Evolutionary conservation across 2,888 invertebrate genomes (phyloP), one percentile per base, ranked within the genome.

Genomic region (Xestia ashworthii): DNA sequence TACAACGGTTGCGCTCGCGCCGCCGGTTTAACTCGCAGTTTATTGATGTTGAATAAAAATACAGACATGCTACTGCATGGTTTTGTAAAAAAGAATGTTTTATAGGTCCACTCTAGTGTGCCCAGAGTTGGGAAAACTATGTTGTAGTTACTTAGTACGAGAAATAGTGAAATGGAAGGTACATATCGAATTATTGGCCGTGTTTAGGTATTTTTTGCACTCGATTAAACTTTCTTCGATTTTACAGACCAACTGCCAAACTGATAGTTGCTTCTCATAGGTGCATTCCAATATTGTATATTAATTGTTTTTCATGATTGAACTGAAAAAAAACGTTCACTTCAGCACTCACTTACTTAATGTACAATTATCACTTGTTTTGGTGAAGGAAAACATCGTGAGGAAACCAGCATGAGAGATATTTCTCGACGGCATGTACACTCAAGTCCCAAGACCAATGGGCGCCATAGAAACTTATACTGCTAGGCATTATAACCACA

Each of bases 21-120:
- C 67, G 73, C 77, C 67, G 73, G 62, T 82, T 79, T 80, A 67
- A 76, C 77, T 75, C 69, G 55, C 65, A 64, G 80, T 82, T 87
- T 87, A 86, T 82, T 78, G 78, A 55, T 77, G 78, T 81, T 76
- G 73, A 81, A 83, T 78, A 81, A 85, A 86, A 86, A 86, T 83
- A 81, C 73, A 81, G 77, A 74, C 38, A 32, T 70, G 60, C 62
- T 71, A 75, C 71, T 65, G 78, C 68, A 55, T 44, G n/a, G 64
- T 65, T 76, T 72, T 80, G 22, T 53, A 70, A 16, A 71, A 44
- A 41, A 71, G 22, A 65, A 60, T 72, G 48, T 46, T 46, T 62
- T 69, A 67, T 69, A 16, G 38, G n/a, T 22, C 22, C 12, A n/a
- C 11, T 50, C 19, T 16, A 1, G 14, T 8, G 58, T 48, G 48